A percentile compares a stretch with the other conserved stretches of the same genome.
phyloP scores from a whole-genome alignment of 1,140 invertebrate genomes.

The Caenorhabditis brenneri region DNA sequence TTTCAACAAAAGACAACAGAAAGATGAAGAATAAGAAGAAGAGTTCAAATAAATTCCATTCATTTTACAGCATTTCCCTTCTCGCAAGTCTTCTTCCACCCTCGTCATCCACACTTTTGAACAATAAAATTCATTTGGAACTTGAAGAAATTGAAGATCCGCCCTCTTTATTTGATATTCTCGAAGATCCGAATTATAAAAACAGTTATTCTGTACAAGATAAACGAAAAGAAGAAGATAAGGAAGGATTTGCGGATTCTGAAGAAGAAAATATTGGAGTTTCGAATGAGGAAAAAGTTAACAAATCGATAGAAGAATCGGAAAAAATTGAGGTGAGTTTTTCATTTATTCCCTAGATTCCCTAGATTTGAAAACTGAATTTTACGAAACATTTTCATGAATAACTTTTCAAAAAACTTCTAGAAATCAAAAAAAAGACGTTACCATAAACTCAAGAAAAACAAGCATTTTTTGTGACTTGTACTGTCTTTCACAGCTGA shows the following conservation, averaged over 20 bases:
- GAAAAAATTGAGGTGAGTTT: not conserved
- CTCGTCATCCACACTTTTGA: constrained; percentile 24
- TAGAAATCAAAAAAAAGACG: too few species aligned
- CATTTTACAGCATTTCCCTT: constrained; percentile 39
- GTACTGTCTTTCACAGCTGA: too few species aligned
- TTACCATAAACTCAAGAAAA: too few species aligned
- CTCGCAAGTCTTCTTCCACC: constrained; percentile 13
- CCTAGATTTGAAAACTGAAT: too few species aligned
- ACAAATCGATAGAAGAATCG: not conserved
- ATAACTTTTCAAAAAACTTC: too few species aligned
- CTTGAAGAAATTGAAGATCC: not conserved
- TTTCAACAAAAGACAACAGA: not conserved
- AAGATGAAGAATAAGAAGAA: not conserved
- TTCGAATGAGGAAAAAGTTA: not conserved
- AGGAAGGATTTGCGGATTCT: not conserved
- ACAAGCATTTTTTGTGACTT: too few species aligned
- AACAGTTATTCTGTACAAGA: not conserved
- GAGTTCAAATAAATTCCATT: constrained; percentile 25
- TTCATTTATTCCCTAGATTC: too few species aligned
- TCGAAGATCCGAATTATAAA: not conserved
- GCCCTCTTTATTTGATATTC: not conserved
- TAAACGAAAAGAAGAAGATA: not conserved
- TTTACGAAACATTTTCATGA: too few species aligned
- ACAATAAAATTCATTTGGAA: not conserved
- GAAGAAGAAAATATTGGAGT: not conserved